phyloP scores from a whole-genome alignment of 2,888 invertebrate genomes.

The Stenolophus ochropezus region DNA sequence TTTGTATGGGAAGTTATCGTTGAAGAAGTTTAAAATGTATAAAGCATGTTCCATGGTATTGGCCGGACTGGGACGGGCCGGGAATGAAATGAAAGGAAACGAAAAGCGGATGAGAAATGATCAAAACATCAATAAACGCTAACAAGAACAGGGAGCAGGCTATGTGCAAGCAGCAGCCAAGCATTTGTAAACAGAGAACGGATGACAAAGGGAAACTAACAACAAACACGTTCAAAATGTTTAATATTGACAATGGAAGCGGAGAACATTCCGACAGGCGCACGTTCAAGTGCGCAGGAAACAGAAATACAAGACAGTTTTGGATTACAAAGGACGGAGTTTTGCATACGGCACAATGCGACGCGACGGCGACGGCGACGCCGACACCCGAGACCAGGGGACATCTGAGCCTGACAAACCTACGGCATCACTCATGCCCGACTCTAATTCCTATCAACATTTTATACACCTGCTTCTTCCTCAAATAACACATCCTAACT shows the following conservation, averaged over 20 bases:
- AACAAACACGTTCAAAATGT: conserved; percentile 63
- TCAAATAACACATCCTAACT: no score
- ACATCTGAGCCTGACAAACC: neutral
- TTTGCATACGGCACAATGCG: conserved; percentile 51
- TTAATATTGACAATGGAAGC: conserved; percentile 64
- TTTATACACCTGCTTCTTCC: neutral
- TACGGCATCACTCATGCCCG: neutral
- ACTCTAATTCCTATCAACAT: conserved; percentile 23
- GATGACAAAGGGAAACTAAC: conserved; percentile 61
- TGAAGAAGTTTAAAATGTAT: conserved; percentile 37
- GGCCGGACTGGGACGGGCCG: neutral
- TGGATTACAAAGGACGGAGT: conserved; percentile 62
- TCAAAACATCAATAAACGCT: conserved; percentile 58
- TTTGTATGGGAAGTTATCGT: no score
- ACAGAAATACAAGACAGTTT: conserved; percentile 62
- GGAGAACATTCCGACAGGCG: conserved; percentile 34
- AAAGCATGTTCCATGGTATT: conserved; percentile 26
- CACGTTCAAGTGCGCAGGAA: conserved; percentile 53
- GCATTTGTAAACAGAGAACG: conserved; percentile 59
- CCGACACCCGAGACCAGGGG: neutral
- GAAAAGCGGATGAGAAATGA: conserved; percentile 53
- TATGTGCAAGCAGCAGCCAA: conserved; percentile 45
- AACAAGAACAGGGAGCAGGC: conserved; percentile 44
- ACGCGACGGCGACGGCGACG: conserved; percentile 2
- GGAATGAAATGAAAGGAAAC: conserved; percentile 41